Evolutionary conservation across 2,113 vertebrate genomes (phyloP).

Genomic region (Anguilla japonica): DNA sequence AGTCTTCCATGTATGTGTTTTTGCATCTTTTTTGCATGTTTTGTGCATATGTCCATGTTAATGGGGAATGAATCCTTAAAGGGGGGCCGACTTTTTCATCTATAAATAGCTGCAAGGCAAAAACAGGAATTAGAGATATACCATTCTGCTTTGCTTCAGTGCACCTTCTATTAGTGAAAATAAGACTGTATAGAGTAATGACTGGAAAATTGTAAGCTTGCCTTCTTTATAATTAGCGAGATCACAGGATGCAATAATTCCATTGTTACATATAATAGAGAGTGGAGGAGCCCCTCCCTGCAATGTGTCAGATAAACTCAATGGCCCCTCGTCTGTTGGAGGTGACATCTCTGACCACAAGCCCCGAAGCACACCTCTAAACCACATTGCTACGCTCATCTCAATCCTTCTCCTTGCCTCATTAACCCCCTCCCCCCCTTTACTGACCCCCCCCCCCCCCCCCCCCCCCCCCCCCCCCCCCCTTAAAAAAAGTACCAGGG

Average conservation of each 20-base stretch:
- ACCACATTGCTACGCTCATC: not conserved
- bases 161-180: slow-evolving; percentile 71
- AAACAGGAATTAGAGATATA: slow-evolving; percentile 69
- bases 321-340: not conserved
- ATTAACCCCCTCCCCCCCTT: too few relatives aligned
- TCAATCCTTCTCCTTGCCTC: not conserved
- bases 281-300: slow-evolving; percentile 52
- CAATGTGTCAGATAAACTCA: slow-evolving; percentile 41
- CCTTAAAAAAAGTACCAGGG: not conserved
- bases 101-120: slow-evolving; percentile 70
- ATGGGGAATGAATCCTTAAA: slow-evolving; percentile 53
- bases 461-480: not conserved
- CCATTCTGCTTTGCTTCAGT: slow-evolving; percentile 70
- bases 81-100: slow-evolving; percentile 57
- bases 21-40: slow-evolving; percentile 17
- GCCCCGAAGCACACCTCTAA: not conserved
- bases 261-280: slow-evolving; percentile 73
- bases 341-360: not conserved
- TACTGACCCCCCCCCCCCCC: not conserved
- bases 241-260: slow-evolving; percentile 73
- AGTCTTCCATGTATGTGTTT: not conserved
- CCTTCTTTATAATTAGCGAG: slow-evolving; percentile 72
- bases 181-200: slow-evolving; percentile 69
- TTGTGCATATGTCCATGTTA: slow-evolving; percentile 26
- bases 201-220: slow-evolving; percentile 73